Conservation (phyloP, 1,140 invertebrate genomes). For the Wasmannia auropunctata region DNA sequence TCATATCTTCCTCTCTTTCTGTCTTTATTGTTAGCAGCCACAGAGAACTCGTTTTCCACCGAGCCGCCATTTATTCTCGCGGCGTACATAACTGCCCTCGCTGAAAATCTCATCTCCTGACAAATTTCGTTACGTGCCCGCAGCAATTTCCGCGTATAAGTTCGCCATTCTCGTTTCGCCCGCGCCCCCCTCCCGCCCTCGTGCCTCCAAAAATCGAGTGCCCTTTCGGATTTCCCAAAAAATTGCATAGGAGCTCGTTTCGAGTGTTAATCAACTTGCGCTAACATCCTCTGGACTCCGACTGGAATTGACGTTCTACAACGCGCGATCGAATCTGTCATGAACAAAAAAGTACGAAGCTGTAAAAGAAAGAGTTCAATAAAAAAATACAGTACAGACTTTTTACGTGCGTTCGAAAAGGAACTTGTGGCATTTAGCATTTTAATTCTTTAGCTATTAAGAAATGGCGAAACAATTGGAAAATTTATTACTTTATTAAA, state of each 20-base stretch:
- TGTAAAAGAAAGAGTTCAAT: not conserved
- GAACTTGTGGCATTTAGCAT: not conserved
- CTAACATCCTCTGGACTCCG: not conserved
- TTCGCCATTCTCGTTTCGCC: not conserved
- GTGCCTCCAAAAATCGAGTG: conserved; percentile 22
- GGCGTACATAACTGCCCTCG: conserved; percentile 62
- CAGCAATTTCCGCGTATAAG: conserved; percentile 65
- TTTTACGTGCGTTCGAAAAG: no score
- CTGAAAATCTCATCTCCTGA: conserved; percentile 72
- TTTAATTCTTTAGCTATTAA: not conserved
- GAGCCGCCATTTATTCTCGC: conserved; percentile 64
- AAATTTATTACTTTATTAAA: not conserved
- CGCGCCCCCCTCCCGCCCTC: not conserved
- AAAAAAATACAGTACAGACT: not conserved
- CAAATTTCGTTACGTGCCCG: conserved; percentile 71
- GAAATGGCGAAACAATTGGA: not conserved
- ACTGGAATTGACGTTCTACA: conserved; percentile 11
- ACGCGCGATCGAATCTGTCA: not conserved
- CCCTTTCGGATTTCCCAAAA: conserved; percentile 34
- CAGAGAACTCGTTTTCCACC: conserved; percentile 63
- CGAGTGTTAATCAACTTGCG: conserved; percentile 27
- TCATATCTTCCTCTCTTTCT: conserved; percentile 17
- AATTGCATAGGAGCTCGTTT: conserved; percentile 40
- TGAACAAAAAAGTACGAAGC: not conserved
- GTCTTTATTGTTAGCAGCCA: conserved; percentile 65